Base-by-base conservation (phyloP, 2,888 invertebrate species). In the Patella depressa region DNA sequence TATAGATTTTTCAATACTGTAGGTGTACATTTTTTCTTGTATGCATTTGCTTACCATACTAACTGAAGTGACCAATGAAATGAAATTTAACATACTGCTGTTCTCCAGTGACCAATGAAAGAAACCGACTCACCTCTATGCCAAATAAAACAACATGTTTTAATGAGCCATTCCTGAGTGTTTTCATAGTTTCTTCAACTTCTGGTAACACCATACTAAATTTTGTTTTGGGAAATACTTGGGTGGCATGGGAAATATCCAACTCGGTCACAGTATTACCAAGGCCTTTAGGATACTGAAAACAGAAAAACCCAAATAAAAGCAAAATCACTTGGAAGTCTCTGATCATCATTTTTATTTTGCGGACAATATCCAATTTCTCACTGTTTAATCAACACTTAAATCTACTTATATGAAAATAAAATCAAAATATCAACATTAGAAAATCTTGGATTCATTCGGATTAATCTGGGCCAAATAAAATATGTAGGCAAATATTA, bases 121-220 rank as follows among this genome's bases (percentile, higher is more conserved):
- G 45, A 45, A 45, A 45, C 45, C 9, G 9, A 9, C 79, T 80
- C 78, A 91, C 91, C 88, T 91, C 91, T 81, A 91, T 88, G 11
- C 91, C 91, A 87, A 90, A 90, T 11, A 91, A 80, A 12, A 91
- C 88, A 53, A 91, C 84, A 82, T 91, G 89, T 75, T 85, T 81
- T 11, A 88, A 81, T 69, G 85, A 80, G 19, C 87, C 88, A 55
- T 79, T 80, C 79, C 87, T 88, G 0, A 89, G 79, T 5, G 87
- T 86, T 73, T 89, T 88, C 81, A 93, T 80, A 73, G 88, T 82
- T 2, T 90, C 82, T 72, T 91, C 86, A 7, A 93, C 91, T 54
- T 93, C 92, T 12, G 92, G 92, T 19, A 93, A 82, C 75, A 93
- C 88, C 94, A 94, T 94, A 69, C 93, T 93, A 88, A 94, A 94